A percentile compares a stretch with the other conserved stretches of the same genome.
phyloP scores from a whole-genome alignment of 2,797 vertebrate genomes.

The Anas capensis region DNA sequence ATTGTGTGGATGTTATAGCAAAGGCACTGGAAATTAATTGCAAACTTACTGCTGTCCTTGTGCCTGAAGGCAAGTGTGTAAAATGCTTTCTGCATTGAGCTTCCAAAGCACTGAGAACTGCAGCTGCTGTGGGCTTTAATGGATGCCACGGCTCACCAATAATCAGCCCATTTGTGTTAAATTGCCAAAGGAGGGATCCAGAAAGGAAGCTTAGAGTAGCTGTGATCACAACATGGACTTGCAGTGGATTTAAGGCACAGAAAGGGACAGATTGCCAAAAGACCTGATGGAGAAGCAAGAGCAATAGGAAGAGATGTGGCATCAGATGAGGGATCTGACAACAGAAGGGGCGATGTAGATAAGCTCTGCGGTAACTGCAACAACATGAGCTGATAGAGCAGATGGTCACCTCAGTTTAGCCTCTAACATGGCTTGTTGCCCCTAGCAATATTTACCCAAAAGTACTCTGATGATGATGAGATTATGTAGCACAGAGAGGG shows the following conservation, averaged over 20 bases:
- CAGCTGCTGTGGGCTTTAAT: not conserved
- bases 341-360: slow-evolving; percentile 4
- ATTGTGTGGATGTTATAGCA: not conserved
- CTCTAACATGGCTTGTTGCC: slow-evolving; percentile 48
- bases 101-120: not conserved
- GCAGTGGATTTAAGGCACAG: not conserved
- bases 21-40: not conserved
- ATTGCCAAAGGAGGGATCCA: not conserved
- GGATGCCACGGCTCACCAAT: not conserved
- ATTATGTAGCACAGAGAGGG: slow-evolving; percentile 24
- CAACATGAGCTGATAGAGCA: not conserved
- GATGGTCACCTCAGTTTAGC: slow-evolving; percentile 68
- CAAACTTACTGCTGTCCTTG: not conserved
- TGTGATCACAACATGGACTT: not conserved
- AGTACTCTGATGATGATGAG: slow-evolving; percentile 38
- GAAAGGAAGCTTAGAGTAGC: not conserved
- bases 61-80: not conserved
- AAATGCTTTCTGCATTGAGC: not conserved
- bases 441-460: slow-evolving; percentile 52
- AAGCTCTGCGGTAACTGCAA: slow-evolving; percentile 27
- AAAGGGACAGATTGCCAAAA: not conserved
- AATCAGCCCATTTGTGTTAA: not conserved
- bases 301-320: not conserved
- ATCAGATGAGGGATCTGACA: slow-evolving; percentile 20
- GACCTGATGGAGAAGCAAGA: not conserved